Evolutionary conservation across 2,888 invertebrate genomes (phyloP).

Genomic region (Muschampia plurimacula): DNA sequence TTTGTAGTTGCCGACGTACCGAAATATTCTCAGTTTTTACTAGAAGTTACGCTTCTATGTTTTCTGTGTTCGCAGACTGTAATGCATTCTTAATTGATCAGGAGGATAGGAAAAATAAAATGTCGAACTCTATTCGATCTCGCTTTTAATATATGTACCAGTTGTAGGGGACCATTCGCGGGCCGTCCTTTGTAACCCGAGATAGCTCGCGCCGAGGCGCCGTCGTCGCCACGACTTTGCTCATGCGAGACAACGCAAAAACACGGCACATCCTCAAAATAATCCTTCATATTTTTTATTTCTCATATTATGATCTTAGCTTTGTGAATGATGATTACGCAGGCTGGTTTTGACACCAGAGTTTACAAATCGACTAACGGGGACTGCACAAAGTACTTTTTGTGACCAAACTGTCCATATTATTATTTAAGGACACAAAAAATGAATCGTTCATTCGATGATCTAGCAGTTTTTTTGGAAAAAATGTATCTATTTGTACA

Average conservation of each 20-base stretch:
- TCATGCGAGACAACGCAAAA: conserved; percentile 65
- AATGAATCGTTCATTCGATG: too few species aligned
- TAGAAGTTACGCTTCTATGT: too few species aligned
- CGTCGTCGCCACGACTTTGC: conserved; percentile 56
- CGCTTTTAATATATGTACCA: background rate
- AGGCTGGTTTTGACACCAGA: conserved; percentile 40
- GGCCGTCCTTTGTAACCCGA: conserved; percentile 65
- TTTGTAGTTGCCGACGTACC: too few species aligned
- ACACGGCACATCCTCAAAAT: conserved; percentile 64
- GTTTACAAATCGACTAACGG: conserved; percentile 6
- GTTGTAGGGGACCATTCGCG: conserved; percentile 42
- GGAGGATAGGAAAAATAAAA: background rate
- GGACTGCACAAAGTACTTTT: background rate
- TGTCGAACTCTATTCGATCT: conserved; percentile 18
- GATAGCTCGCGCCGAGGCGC: conserved; percentile 52
- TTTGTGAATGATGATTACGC: conserved; percentile 53
- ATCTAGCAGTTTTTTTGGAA: too few species aligned
- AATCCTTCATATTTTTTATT: conserved; percentile 52
- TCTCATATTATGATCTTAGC: conserved; percentile 46
- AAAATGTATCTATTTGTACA: too few species aligned
- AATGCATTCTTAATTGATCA: too few species aligned
- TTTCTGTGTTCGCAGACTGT: too few species aligned
- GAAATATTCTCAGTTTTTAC: too few species aligned
- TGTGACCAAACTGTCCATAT: background rate
- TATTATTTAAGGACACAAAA: too few species aligned